These are phyloP conservation scores for Homalodisca vitripennis DNA, from an alignment of 1,140 invertebrate species.

Conservation along the genomic window DNA sequence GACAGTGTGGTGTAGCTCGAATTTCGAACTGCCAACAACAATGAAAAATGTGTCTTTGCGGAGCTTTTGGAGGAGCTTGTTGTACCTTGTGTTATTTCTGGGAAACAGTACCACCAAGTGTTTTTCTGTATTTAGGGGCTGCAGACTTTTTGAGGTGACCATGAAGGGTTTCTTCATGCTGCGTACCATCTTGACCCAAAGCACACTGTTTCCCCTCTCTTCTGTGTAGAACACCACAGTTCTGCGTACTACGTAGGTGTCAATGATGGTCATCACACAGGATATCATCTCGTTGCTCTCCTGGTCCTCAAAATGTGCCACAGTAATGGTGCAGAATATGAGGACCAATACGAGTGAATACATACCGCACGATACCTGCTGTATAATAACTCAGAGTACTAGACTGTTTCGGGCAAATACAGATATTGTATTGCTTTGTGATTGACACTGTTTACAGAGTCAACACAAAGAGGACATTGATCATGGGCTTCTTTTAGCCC, in stretches of 20 bases:
- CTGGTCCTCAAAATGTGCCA: too few relatives aligned
- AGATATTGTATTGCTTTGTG: too few relatives aligned
- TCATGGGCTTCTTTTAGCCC: too few relatives aligned
- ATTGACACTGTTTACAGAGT: too few relatives aligned
- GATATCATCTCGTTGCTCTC: background rate
- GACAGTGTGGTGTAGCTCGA: background rate
- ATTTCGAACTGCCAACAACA: background rate
- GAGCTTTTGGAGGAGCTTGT: background rate
- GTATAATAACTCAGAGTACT: too few relatives aligned
- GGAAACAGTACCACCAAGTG: constrained; percentile 1
- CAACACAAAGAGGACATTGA: too few relatives aligned
- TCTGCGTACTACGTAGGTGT: background rate
- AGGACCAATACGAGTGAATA: too few relatives aligned
- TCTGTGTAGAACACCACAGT: constrained; percentile 9
- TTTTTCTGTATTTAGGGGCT: background rate
- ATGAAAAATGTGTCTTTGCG: background rate
- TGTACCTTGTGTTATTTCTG: background rate
- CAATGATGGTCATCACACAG: background rate
- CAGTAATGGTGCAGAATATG: too few relatives aligned
- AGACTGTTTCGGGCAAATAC: too few relatives aligned
- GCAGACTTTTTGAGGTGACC: background rate
- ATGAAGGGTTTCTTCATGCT: constrained; percentile 14
- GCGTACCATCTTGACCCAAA: background rate
- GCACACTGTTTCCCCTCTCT: background rate
- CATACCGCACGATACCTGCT: too few relatives aligned